Evolutionary conservation across 1,140 invertebrate genomes (phyloP), one percentile per base, ranked within the genome.

Genomic region (Drosophila virilis): DNA sequence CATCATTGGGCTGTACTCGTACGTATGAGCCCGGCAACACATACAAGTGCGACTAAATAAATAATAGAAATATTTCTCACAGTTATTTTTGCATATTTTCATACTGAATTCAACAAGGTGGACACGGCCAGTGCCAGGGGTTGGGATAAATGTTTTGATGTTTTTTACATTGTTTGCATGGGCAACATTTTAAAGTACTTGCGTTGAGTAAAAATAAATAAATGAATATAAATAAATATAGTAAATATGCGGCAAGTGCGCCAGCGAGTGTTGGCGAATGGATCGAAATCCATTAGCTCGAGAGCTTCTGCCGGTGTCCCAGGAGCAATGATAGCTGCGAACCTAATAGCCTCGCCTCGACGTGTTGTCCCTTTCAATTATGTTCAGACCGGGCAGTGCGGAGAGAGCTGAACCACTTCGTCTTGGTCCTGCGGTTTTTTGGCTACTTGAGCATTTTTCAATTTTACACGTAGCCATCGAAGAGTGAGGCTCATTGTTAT

Each of bases 341-440:
- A 88, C 85, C 80, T 84, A 89, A 89, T 90, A 89, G 85, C 84
- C 84, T 61, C 74, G 80, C 73, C 59, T 85, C 80, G 85, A 89
- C 84, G 84, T 89, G 84, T 90, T 89, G 84, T 89, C 84, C 84
- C 80, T 89, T 89, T 90, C 84, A 89, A 89, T 89, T 89, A 89
- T 89, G 69, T 65, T 64, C 61, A 65, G 50, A 57, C 43, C 67
- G 51, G 48, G 35, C 79, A 45, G 59, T 22, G 22, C 51, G 8
- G 13, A 65, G 17, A 38, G 35, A 43, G 51, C 46, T 52, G 37
- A 52, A 45, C 50, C 48, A 65, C 68, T 75, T 73, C 69, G 60
- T 54, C 64, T 74, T 65, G 9, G 17, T 40, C 32, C 42, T 55
- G 45, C 38, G 54, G 55, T 52, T 62, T 51, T 54, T 74, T 50